Conservation (phyloP, 2,113 vertebrate genomes). For the Alligator sinensis region DNA sequence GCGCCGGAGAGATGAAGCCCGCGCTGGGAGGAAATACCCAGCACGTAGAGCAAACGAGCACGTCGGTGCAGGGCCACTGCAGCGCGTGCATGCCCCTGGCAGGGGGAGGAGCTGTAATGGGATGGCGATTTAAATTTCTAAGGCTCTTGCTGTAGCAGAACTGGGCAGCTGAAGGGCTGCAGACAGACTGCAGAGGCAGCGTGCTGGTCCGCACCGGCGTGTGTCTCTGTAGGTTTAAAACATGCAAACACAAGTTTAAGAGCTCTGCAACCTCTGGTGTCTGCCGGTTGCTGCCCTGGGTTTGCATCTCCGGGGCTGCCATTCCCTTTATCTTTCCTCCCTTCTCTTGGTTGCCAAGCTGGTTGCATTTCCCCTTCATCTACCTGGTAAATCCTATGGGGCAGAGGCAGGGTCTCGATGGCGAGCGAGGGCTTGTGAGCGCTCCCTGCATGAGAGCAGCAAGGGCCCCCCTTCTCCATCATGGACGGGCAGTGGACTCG, state of each 20-base stretch:
- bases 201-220: accelerated
- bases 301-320: neutral
- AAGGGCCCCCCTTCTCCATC: neutral
- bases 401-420: neutral
- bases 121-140: too few species aligned
- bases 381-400: neutral
- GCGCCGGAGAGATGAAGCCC: accelerated
- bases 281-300: neutral
- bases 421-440: too few species aligned
- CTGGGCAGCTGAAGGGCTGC: neutral
- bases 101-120: accelerated
- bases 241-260: accelerated
- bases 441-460: too few species aligned
- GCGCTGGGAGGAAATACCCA: neutral
- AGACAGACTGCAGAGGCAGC: neutral
- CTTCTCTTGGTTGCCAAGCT: neutral
- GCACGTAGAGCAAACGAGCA: accelerated
- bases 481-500: neutral
- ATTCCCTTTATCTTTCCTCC: neutral
- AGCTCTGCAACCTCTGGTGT: neutral
- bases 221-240: accelerated
- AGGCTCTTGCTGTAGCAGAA: neutral
- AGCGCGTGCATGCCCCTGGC: too few species aligned
- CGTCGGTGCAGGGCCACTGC: too few species aligned
- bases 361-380: neutral